Evolutionary conservation across 2,113 vertebrate species (phyloP).

Genomic region (Syrmaticus mikado): DNA sequence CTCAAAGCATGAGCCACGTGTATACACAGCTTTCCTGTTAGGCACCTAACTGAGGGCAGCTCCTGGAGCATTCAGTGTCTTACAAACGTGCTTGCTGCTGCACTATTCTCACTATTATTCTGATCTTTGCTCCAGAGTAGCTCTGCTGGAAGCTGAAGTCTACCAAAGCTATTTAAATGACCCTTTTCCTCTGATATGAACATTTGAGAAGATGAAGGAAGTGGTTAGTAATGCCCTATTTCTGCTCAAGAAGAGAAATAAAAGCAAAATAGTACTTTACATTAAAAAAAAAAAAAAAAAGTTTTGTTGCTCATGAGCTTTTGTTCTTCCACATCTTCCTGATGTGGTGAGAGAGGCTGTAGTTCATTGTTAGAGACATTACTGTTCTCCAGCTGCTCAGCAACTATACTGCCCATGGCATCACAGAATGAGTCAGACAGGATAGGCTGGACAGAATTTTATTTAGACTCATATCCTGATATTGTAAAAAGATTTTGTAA

Average conservation of each 20-base stretch:
- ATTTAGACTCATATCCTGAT: background rate
- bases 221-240: background rate
- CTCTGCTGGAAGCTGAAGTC: background rate
- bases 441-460: background rate
- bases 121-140: background rate
- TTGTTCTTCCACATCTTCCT: background rate
- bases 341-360: background rate
- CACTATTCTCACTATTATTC: background rate
- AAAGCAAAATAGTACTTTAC: background rate
- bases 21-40: background rate
- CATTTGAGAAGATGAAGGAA: background rate
- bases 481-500: background rate
- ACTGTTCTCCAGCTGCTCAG: background rate
- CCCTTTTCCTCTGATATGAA: background rate
- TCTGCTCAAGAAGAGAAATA: background rate
- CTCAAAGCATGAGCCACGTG: background rate
- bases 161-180: background rate
- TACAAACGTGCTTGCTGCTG: background rate
- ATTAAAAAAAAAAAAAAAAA: background rate
- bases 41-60: background rate
- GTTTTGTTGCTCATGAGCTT: background rate
- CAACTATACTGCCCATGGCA: background rate
- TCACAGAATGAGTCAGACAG: conserved; percentile 2
- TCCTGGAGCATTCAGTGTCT: background rate
- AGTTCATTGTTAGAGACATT: background rate